Evolutionary conservation across 2,797 vertebrate genomes (phyloP).

Genomic region (Pyrocephalus nanus): DNA sequence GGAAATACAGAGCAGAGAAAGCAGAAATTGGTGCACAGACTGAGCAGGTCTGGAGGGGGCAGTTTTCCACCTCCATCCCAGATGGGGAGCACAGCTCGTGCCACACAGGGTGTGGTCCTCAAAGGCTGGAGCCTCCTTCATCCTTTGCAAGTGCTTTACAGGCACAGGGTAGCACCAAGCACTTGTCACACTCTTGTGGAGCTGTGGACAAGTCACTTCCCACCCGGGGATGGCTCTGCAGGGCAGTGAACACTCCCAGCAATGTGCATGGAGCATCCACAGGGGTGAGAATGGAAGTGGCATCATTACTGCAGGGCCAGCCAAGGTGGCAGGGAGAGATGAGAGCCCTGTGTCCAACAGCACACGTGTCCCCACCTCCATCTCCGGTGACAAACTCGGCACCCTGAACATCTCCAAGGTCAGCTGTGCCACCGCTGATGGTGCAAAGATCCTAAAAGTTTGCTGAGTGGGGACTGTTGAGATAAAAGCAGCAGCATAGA

Average conservation of each 20-base stretch:
- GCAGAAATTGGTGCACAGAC: not conserved
- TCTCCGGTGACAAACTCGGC: not conserved
- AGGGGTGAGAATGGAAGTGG: not conserved
- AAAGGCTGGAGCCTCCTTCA: not conserved
- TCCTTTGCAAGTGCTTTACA: not conserved
- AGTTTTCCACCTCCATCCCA: not conserved
- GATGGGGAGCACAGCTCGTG: not conserved
- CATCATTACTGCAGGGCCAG: not conserved
- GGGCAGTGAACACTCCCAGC: not conserved
- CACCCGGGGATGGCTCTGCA: not conserved
- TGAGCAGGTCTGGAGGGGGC: not conserved
- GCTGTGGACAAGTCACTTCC: not conserved
- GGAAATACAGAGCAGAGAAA: not conserved
- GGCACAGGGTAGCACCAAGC: rapidly evolving
- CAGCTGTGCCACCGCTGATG: not conserved
- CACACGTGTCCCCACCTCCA: rapidly evolving
- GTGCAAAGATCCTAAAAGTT: not conserved
- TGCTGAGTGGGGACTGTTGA: not conserved
- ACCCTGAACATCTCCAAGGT: not conserved
- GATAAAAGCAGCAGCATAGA: not conserved
- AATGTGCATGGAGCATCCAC: not conserved
- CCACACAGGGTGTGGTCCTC: rapidly evolving
- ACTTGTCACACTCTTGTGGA: not conserved
- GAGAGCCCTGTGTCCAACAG: rapidly evolving
- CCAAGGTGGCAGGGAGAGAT: rapidly evolving